phyloP scores from a whole-genome alignment of 2,888 invertebrate species.

The Aphodius sticticus region DNA sequence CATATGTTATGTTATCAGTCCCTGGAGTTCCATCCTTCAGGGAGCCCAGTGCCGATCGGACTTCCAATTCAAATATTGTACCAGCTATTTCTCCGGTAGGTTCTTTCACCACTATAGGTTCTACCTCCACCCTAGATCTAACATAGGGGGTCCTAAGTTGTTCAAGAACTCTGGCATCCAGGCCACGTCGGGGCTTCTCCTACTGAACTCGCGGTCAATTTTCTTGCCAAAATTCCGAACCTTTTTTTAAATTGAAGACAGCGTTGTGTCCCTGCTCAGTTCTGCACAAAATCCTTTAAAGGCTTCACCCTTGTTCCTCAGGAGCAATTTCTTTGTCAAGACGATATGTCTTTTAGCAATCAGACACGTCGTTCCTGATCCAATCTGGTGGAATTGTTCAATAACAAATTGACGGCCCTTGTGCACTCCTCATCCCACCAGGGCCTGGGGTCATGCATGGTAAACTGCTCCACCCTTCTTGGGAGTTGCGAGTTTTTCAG shows the following conservation, averaged over 20 bases:
- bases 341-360: not conserved
- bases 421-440: not conserved
- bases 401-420: not conserved
- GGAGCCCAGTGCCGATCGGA: too few species aligned
- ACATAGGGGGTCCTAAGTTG: not conserved
- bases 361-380: not conserved
- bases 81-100: too few species aligned
- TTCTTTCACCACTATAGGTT: too few species aligned
- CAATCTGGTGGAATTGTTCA: not conserved
- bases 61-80: too few species aligned
- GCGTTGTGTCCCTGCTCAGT: not conserved
- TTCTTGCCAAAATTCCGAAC: not conserved
- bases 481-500: not conserved
- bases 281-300: not conserved
- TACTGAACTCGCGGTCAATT: not conserved
- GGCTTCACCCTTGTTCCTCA: not conserved
- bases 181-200: not conserved
- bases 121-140: not conserved
- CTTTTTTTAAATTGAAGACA: not conserved
- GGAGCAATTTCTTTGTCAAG: not conserved
- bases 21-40: too few species aligned
- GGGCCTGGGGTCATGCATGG: not conserved
- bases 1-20: too few species aligned
- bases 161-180: not conserved
- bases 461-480: not conserved